Evolutionary conservation across 1,140 invertebrate genomes (phyloP).

Genomic region (Centruroides sculpturatus): DNA sequence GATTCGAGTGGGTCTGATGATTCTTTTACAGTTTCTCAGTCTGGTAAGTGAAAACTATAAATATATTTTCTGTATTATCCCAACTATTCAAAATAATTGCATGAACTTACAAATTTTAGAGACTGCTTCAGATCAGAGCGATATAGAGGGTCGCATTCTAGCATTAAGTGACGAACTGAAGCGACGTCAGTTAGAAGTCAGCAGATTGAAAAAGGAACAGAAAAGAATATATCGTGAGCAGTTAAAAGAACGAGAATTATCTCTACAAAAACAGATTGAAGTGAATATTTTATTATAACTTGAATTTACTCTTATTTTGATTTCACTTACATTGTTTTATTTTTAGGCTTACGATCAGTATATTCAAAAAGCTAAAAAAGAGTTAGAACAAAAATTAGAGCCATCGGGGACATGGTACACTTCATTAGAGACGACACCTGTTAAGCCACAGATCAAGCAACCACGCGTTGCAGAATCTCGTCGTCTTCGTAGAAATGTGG

Average conservation of each 20-base stretch:
- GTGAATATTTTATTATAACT: constrained; percentile 18
- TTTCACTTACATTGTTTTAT: constrained; percentile 8
- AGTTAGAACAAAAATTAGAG: constrained; percentile 24
- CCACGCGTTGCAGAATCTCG: constrained; percentile 26
- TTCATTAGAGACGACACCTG: constrained; percentile 18
- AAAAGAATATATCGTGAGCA: constrained; percentile 32
- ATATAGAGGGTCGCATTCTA: constrained; percentile 36
- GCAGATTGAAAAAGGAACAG: constrained; percentile 33
- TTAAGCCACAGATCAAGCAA: constrained; percentile 37
- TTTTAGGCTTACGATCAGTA: constrained; percentile 35
- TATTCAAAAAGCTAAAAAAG: constrained; percentile 32
- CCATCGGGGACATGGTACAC: no score
- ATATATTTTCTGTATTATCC: no score
- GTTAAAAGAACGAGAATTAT: constrained; percentile 35
- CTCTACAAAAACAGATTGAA: constrained; percentile 39
- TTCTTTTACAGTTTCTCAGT: constrained; percentile 35
- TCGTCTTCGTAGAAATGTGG: not conserved
- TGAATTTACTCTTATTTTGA: not conserved
- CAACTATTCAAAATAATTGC: not conserved
- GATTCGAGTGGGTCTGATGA: constrained; percentile 41
- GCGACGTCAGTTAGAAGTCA: constrained; percentile 34
- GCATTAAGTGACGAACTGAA: constrained; percentile 36
- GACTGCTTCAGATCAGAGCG: constrained; percentile 38
- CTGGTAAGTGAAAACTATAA: constrained; percentile 11
- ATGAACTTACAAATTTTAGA: constrained; percentile 24